Evolutionary conservation across 2,888 invertebrate species (phyloP).

Genomic region (Eumacrocentrus americanus): DNA sequence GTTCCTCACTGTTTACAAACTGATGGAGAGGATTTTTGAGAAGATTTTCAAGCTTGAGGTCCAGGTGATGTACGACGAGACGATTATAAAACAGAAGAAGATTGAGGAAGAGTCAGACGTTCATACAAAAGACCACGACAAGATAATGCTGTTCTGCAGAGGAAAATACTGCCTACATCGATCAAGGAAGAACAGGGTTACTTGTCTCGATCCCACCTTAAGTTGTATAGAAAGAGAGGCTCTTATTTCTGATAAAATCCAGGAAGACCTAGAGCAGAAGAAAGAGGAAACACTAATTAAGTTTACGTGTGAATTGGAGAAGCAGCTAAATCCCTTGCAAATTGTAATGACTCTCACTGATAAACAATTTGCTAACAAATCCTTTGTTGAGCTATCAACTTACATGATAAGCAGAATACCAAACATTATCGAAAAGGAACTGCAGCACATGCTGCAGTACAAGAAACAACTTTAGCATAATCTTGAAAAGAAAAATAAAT

Average conservation of each 20-base stretch:
- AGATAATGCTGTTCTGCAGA: constrained; percentile 48
- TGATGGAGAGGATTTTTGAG: constrained; percentile 52
- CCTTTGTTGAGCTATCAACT: constrained; percentile 48
- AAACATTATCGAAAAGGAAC: constrained; percentile 41
- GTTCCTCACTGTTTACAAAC: constrained; percentile 47
- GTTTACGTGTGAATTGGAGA: constrained; percentile 50
- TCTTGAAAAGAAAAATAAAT: not conserved
- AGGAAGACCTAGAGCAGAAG: constrained; percentile 36
- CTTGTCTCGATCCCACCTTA: constrained; percentile 39
- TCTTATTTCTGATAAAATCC: constrained; percentile 52
- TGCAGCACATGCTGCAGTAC: constrained; percentile 46
- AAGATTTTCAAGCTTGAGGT: constrained; percentile 54
- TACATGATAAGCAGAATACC: constrained; percentile 51
- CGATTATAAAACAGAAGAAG: constrained; percentile 54
- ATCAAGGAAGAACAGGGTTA: constrained; percentile 49
- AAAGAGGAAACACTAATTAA: constrained; percentile 44
- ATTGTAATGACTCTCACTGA: constrained; percentile 47
- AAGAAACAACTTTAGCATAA: constrained; percentile 28
- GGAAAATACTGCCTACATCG: constrained; percentile 55
- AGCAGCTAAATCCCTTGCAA: constrained; percentile 44
- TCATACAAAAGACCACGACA: constrained; percentile 50
- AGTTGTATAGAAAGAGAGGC: constrained; percentile 56
- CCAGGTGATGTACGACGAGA: constrained; percentile 36
- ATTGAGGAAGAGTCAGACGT: constrained; percentile 54
- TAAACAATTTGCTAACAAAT: constrained; percentile 44